phyloP scores from a whole-genome alignment of 2,113 vertebrate genomes.

The human (Homo sapiens) region GRCh38 chr2:219997501-219998000 shows the following conservation, averaged over 20 bases:
- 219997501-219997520: background rate
- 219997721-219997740: conserved; percentile 79
- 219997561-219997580: conserved; percentile 74
- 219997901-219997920: background rate
- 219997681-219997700: conserved; percentile 56
- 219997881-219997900: background rate
- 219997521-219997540: conserved; percentile 8
- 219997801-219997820: conserved; percentile 61
- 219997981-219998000: background rate
- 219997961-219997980: background rate
- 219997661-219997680: conserved; percentile 78
- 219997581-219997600: conserved; percentile 38
- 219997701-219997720: conserved; percentile 62
- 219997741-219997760: conserved; percentile 74
- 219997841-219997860: conserved; percentile 41
- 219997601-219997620: conserved; percentile 70
- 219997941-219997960: background rate
- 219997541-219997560: conserved; percentile 45
- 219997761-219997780: conserved; percentile 72
- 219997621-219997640: conserved; percentile 50
- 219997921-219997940: background rate
- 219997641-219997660: conserved; percentile 62
- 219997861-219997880: conserved; percentile 1
- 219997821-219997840: conserved; percentile 72
- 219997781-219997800: conserved; percentile 66